Evolutionary conservation across 2,888 invertebrate genomes (phyloP).

Genomic region (Tricholauxania praeusta): DNA sequence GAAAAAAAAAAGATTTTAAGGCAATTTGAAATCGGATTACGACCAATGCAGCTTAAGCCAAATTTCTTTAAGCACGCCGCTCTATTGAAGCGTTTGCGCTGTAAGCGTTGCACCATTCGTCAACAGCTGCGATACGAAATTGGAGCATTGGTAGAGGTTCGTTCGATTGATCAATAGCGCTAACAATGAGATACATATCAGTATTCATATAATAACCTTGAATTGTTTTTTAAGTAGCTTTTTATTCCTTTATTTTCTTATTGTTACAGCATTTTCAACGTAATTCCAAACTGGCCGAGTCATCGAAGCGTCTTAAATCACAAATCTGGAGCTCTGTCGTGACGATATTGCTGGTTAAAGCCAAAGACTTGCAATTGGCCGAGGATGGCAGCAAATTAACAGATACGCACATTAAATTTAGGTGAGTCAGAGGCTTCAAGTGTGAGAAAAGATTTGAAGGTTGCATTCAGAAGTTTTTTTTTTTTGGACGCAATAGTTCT

Average conservation of each 20-base stretch:
- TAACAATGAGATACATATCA: constrained; percentile 3
- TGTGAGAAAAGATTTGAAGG: not conserved
- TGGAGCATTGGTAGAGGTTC: constrained; percentile 56
- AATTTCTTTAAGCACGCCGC: constrained; percentile 15
- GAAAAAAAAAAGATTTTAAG: no score
- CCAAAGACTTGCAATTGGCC: constrained; percentile 90
- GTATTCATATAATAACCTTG: constrained; percentile 11
- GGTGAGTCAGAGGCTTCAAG: constrained; percentile 71
- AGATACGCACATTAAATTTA: constrained; percentile 96
- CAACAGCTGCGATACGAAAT: constrained; percentile 54
- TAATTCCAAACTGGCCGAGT: constrained; percentile 82
- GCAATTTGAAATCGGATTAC: no score
- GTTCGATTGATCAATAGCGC: not conserved
- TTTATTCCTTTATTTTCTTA: constrained; percentile 27
- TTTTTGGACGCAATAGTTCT: not conserved
- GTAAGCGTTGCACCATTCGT: constrained; percentile 50
- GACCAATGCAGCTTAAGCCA: not conserved
- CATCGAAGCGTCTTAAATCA: constrained; percentile 86
- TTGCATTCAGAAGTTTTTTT: not conserved
- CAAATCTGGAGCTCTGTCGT: constrained; percentile 98
- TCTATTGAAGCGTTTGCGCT: constrained; percentile 56
- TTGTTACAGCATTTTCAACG: constrained; percentile 79
- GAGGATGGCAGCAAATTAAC: constrained; percentile 84
- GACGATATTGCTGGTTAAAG: constrained; percentile 96
- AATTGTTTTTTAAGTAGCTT: not conserved